Conservation (phyloP, 2,888 invertebrate genomes). For the Agonopterix subpropinquella region DNA sequence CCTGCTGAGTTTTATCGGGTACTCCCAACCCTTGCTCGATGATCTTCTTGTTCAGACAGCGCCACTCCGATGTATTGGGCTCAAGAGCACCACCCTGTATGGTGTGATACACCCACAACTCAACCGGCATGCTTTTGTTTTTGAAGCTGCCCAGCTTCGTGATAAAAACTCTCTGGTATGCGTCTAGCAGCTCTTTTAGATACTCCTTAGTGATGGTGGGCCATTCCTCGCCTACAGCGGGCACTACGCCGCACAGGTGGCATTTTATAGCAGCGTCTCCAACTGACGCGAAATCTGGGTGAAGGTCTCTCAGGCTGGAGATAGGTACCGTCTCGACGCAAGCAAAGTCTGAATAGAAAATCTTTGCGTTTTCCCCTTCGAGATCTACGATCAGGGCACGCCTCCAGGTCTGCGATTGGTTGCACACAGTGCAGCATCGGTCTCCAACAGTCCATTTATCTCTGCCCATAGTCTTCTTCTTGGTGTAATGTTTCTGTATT, state of each 20-base stretch:
- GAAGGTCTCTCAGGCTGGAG: slow-evolving; percentile 66
- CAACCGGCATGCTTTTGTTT: slow-evolving; percentile 73
- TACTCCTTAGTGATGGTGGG: slow-evolving; percentile 76
- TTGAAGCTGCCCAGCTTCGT: slow-evolving; percentile 69
- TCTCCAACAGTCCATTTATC: slow-evolving; percentile 69
- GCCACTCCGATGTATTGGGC: slow-evolving; percentile 77
- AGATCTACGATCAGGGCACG: slow-evolving; percentile 67
- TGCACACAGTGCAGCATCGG: slow-evolving; percentile 58
- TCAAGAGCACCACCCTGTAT: slow-evolving; percentile 79
- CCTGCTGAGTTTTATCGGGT: slow-evolving; percentile 46
- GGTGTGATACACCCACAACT: slow-evolving; percentile 79
- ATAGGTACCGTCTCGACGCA: slow-evolving; percentile 61
- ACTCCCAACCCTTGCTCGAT: slow-evolving; percentile 79
- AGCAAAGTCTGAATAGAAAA: slow-evolving; percentile 82
- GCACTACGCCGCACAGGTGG: slow-evolving; percentile 80
- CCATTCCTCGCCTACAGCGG: slow-evolving; percentile 81
- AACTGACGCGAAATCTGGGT: slow-evolving; percentile 60
- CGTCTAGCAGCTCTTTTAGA: slow-evolving; percentile 70
- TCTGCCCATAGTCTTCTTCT: slow-evolving; percentile 23
- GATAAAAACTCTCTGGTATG: slow-evolving; percentile 69
- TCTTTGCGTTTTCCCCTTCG: slow-evolving; percentile 49
- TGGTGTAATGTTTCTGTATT: slow-evolving; percentile 72
- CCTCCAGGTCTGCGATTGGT: slow-evolving; percentile 77
- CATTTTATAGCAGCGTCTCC: slow-evolving; percentile 79
- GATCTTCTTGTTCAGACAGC: slow-evolving; percentile 80